Percentiles rank a stretch among this genome's conserved stretches.
phyloP scores from a whole-genome alignment of 2,113 vertebrate species.

The Dipodomys stephensi region DNA sequence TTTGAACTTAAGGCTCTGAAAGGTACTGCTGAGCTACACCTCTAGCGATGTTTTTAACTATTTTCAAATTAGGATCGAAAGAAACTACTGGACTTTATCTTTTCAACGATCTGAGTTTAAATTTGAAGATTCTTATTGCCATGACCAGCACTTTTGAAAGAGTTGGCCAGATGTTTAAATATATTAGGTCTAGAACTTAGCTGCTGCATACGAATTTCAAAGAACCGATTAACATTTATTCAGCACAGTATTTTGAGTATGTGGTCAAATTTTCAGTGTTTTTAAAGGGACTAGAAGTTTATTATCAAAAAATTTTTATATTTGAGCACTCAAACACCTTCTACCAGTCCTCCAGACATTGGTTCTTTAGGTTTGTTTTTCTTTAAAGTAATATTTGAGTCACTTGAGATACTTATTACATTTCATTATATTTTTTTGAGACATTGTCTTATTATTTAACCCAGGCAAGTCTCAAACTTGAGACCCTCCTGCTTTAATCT shows the following conservation, averaged over 20 bases:
- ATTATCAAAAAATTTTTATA: not conserved
- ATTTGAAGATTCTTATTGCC: slow-evolving; percentile 7
- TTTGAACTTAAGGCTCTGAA: too few relatives aligned
- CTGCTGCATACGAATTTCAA: slow-evolving; percentile 3
- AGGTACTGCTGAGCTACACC: too few relatives aligned
- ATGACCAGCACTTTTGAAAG: slow-evolving; percentile 23
- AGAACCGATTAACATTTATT: slow-evolving; percentile 24
- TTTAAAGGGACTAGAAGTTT: not conserved
- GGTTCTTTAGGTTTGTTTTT: slow-evolving; percentile 3
- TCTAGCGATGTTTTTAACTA: too few relatives aligned
- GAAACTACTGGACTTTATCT: not conserved
- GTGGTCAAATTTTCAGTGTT: slow-evolving; percentile 12
- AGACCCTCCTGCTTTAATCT: not conserved
- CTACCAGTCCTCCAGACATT: not conserved
- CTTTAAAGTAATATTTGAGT: slow-evolving; percentile 2
- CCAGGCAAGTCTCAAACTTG: not conserved
- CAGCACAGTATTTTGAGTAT: slow-evolving; percentile 42
- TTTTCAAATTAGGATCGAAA: not conserved
- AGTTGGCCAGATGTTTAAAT: slow-evolving; percentile 26
- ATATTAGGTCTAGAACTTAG: slow-evolving; percentile 45
- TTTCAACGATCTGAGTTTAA: slow-evolving; percentile 3
- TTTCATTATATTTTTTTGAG: not conserved
- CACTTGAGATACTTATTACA: slow-evolving; percentile 8
- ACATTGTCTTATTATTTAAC: not conserved
- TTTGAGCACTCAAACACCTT: slow-evolving; percentile 8